Base-by-base conservation (phyloP, 2,113 vertebrate species). In the Chascanopsetta lugubris region DNA sequence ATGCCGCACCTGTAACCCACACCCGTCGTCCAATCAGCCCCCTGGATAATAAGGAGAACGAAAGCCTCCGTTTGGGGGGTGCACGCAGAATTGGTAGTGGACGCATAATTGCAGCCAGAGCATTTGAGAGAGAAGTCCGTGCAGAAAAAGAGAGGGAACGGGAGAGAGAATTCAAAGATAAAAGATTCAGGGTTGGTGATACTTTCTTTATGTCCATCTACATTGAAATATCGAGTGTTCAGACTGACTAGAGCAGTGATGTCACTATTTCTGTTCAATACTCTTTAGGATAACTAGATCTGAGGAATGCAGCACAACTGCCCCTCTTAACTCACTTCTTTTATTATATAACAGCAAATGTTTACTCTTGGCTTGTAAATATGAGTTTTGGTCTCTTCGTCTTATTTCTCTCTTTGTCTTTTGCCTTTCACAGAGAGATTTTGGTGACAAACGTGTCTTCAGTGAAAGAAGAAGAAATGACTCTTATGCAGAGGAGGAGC, bases 401-500 rank as follows among this genome's bases (percentile, higher is more conserved):
- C 0, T 2, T 1, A 15, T 30, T 27, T 26, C 24, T 2, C 9
- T 17, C 2, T 27, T 20, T 64, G 9, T 53, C 5, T 43, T 34
- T 0, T 73, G 0, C 21, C 10, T 60, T 18, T 79, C 46, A 75
- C 85, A 99, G 97, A 95, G 97, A 79, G 97, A 98, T 54, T 97
- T 94, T 89, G 95, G 95, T 57, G 97, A 99, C 77, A 99, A 98
- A 75, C 93, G 96, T 66, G 87, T 97, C 63, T 99, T 98, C 80
- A 95, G 95, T 46, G 97, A 98, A 72, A 91, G 97, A 24, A 95
- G 96, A 86, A 94, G 97, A 82, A 98, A 98, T 62, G 97, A 99
- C 75, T 98, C 97, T 0, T 99, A 96, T 72, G 95, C 95, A 10
- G 97, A 99, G 70, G 97, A 99, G 63, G 97, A 99, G 36, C 97